Percentiles rank a stretch among this genome's conserved stretches.
Evolutionary conservation across 2,797 vertebrate species (phyloP).

Genomic region (Poecilia wingei): DNA sequence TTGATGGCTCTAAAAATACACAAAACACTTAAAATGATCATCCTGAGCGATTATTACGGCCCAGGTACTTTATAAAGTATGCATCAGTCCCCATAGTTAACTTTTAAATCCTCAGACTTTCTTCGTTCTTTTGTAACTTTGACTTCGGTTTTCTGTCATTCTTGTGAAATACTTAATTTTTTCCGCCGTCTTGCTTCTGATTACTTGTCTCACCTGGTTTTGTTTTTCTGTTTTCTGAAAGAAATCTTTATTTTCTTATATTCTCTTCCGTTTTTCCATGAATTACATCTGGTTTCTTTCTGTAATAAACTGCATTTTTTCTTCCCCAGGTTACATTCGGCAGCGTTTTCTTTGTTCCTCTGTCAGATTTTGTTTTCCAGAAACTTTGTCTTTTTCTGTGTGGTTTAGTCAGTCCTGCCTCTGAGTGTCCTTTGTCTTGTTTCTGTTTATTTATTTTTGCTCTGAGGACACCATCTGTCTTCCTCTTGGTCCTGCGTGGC

Average conservation of each 20-base stretch:
- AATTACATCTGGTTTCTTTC: not conserved
- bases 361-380: not conserved
- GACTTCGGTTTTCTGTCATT: not conserved
- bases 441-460: not conserved
- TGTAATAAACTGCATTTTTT: not conserved
- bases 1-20: no score
- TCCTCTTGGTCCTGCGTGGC: not conserved
- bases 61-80: not conserved
- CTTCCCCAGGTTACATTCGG: not conserved
- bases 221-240: not conserved
- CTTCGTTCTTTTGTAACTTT: not conserved
- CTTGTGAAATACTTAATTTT: not conserved
- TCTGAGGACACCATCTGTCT: slow-evolving; percentile 7
- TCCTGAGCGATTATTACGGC: no score
- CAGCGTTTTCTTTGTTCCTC: not conserved
- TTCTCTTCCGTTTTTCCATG: not conserved
- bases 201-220: not conserved
- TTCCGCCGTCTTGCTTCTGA: not conserved
- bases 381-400: not conserved
- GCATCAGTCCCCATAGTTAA: not conserved
- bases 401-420: not conserved
- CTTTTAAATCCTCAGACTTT: not conserved
- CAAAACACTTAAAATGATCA: no score
- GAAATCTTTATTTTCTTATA: not conserved
- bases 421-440: not conserved